These are phyloP conservation scores for Jacana jacana DNA, from an alignment of 2,113 vertebrate genomes.

Conservation along the genomic window DNA sequence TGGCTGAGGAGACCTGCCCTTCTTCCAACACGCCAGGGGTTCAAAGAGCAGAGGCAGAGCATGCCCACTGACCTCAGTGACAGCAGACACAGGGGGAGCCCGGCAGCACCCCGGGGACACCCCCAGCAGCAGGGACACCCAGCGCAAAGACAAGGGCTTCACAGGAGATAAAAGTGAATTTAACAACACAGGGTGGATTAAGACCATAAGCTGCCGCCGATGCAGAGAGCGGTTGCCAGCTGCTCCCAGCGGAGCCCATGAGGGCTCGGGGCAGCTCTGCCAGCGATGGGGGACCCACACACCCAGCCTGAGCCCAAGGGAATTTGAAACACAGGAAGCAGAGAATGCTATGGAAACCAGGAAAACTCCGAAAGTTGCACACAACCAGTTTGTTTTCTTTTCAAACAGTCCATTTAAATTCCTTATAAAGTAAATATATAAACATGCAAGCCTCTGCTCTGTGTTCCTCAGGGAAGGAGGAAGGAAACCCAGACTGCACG, in stretches of 20 bases:
- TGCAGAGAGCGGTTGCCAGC: rapidly evolving
- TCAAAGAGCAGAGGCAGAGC: neutral
- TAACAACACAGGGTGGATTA: rapidly evolving
- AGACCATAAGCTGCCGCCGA: neutral
- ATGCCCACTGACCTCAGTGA: too few relatives aligned
- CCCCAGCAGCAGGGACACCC: rapidly evolving
- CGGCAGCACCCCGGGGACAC: rapidly evolving
- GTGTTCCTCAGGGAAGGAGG: neutral
- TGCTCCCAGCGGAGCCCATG: neutral
- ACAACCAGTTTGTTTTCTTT: neutral
- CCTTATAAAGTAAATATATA: neutral
- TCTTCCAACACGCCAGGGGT: neutral
- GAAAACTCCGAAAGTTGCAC: neutral
- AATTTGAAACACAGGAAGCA: neutral
- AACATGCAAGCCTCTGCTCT: neutral
- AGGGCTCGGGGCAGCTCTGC: rapidly evolving
- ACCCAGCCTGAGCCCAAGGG: rapidly evolving
- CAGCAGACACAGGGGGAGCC: too few relatives aligned
- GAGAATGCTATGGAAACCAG: neutral
- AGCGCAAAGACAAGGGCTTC: neutral
- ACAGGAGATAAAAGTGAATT: neutral
- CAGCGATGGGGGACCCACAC: neutral
- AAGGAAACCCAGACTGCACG: neutral
- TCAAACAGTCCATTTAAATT: neutral
- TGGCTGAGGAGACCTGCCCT: neutral